These are phyloP conservation scores for Orthonychiurus folsomi DNA, from an alignment of 2,888 invertebrate species.

Conservation along the genomic window DNA sequence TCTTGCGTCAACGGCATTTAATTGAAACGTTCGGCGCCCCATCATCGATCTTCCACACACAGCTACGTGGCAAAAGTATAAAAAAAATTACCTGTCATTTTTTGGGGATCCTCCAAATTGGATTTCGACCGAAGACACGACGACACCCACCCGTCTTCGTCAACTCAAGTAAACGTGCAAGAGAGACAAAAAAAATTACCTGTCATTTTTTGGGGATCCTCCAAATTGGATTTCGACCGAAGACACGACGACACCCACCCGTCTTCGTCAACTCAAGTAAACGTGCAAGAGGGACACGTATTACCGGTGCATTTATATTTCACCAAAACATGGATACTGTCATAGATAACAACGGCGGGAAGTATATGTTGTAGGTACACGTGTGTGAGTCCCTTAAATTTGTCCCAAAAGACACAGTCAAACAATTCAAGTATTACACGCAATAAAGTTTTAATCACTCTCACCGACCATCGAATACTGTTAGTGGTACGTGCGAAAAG, in stretches of 20 bases:
- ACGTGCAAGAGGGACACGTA: not conserved
- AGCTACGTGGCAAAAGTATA: not conserved
- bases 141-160: not conserved
- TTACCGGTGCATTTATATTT: too few relatives aligned
- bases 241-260: too few relatives aligned
- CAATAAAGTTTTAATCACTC: too few relatives aligned
- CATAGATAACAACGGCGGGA: too few relatives aligned
- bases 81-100: not conserved
- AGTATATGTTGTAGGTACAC: too few relatives aligned
- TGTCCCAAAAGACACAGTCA: too few relatives aligned
- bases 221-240: not conserved
- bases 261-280: not conserved
- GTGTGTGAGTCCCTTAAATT: too few relatives aligned
- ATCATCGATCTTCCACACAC: not conserved
- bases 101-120: not conserved
- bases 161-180: not conserved
- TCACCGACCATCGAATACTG: too few relatives aligned
- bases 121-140: too few relatives aligned
- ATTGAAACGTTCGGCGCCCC: not conserved
- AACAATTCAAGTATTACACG: too few relatives aligned
- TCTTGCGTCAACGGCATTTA: not conserved
- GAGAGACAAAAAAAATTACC: not conserved
- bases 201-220: not conserved
- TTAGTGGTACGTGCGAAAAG: too few relatives aligned
- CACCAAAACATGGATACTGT: too few relatives aligned